Evolutionary conservation across 2,888 invertebrate genomes (phyloP), one percentile per base, ranked within the genome.

Genomic region (Sthenelais limicola): DNA sequence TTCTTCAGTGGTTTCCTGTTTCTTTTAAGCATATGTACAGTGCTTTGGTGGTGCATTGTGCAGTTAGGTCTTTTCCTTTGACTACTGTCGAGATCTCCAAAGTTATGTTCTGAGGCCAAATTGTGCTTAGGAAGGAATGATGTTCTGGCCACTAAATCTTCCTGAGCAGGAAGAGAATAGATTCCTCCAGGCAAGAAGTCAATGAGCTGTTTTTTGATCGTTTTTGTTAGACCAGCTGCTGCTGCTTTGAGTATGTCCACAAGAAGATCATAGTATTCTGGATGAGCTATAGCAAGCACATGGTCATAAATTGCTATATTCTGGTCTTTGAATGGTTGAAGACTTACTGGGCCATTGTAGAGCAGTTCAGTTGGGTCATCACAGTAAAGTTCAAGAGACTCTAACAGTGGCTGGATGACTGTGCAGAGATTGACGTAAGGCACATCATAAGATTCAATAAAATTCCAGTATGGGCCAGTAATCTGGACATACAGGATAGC

Each of bases 381-480:
- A n/a, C 18, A n/a, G 18, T 56, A 56, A 30, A 33, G 24, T 26
- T 66, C 66, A 35, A 66, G 66, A 32, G 38, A 66, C 3, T n/a
- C 21, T 3, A 43, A 28, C n/a, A 66, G 66, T 35, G 38, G 38
- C 24, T 28, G n/a, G 43, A 66, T 66, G 5, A 43, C 38, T 1
- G 38, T 15, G 26, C 43, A 15, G 21, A 66, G 66, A 24, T 38
- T 35, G 7, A 66, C n/a, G 43, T 66, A 43, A 18, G 38, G 66
- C 15, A 66, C 66, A 21, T 66, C 66, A 28, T 24, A 28, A 33
- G 38, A 43, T 21, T 43, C 43, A 26, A 66, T 43, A 33, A 66
- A 21, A 66, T 66, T 66, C 66, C 66, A 66, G 21, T 43, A 66
- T 24, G 66, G 66, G 2, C 28, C 43, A n/a, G 66, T 66, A n/a